These are phyloP conservation scores for Antennarius maculatus DNA, from an alignment of 2,797 vertebrate genomes.

Conservation along the genomic window DNA sequence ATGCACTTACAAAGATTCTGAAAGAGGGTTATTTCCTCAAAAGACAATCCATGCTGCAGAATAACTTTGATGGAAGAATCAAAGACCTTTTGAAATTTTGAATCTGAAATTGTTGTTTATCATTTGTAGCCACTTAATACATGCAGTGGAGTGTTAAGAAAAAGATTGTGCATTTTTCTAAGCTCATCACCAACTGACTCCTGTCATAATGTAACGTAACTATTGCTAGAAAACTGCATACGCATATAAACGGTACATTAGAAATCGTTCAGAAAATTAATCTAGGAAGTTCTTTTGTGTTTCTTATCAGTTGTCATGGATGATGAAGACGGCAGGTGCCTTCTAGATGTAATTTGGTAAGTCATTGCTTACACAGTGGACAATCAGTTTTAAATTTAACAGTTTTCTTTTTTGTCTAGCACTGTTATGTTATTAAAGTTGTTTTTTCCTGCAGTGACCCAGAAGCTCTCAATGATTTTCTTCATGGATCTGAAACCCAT, in stretches of 20 bases:
- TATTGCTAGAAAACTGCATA: background rate
- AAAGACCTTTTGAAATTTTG: background rate
- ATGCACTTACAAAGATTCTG: no score
- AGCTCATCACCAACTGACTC: background rate
- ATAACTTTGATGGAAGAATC: background rate
- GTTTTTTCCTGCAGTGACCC: constrained; percentile 86
- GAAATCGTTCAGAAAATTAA: background rate
- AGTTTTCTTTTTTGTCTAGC: background rate
- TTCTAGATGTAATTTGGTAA: constrained; percentile 99
- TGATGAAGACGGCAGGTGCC: constrained; percentile 99
- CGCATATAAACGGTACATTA: background rate
- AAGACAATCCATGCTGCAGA: no score
- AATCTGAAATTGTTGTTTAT: constrained; percentile 1
- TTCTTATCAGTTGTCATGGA: constrained; percentile 94
- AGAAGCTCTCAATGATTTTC: constrained; percentile 96
- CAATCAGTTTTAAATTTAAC: background rate
- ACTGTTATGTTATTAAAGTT: background rate
- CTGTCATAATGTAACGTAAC: background rate
- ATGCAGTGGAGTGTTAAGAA: background rate
- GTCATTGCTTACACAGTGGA: constrained; percentile 54
- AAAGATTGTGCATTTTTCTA: background rate
- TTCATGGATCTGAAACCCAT: constrained; percentile 97
- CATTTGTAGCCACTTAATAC: background rate
- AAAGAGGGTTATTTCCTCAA: background rate
- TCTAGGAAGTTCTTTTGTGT: background rate